Evolutionary conservation across 2,797 vertebrate species (phyloP), one percentile per base, ranked within the genome.

Genomic region (Todus mexicanus): DNA sequence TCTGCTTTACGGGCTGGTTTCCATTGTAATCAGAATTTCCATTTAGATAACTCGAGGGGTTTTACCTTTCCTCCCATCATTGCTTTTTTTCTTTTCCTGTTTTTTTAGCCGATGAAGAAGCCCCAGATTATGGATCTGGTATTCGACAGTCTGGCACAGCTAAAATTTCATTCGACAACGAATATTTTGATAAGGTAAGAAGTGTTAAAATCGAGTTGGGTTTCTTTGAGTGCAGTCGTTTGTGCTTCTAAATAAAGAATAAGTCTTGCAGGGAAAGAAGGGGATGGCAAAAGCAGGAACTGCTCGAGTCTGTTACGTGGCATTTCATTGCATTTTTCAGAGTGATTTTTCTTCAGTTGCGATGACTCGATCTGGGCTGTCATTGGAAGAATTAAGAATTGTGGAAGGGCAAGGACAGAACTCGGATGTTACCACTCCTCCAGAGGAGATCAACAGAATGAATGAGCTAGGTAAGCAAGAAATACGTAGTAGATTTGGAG

Each of bases 361-460:
- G 0, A 98, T 99, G 98, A 99, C 98, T 71, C 98, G 96, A 60
- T 99, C 99, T 6, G 99, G 99, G 10, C 95, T 99, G 78, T 99
- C 99, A 11, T 91, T 99, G 97, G 99, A 99, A 97, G 99, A 99
- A 94, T 96, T 99, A 84, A 98, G 99, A 85, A 98, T 99, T 92
- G 99, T 99, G 90, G 99, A 99, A 97, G 99, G 99, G 18, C 99
- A 99, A 93, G 99, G 99, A 85, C 99, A 99, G 96, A 99, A 98
- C 97, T 98, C 98, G 65, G 99, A 99, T 88, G 97, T 99, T 97
- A 98, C 97, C 91, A 99, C 98, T 78, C 98, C 99, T 93, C 98
- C 98, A n/a, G 99, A 99, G 94, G 99, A 99, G 97, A 97, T 99
- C 95, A 98, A 98, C 97, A 98, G 98, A 96, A 98, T 99, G 92